phyloP scores from a whole-genome alignment of 2,888 invertebrate species.

The Drosophila koepferae region DNA sequence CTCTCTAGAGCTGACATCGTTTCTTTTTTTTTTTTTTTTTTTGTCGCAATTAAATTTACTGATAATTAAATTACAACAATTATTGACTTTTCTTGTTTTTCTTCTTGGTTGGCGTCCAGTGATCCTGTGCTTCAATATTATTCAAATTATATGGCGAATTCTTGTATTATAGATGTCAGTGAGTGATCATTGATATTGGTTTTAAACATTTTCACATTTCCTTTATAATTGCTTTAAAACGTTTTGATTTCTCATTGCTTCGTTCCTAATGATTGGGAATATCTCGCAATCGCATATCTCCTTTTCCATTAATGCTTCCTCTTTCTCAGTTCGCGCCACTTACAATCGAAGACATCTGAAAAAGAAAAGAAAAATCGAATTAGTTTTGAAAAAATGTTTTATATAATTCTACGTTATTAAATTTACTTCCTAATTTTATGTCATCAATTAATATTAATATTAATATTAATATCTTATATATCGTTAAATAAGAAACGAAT shows the following conservation, averaged over 20 bases:
- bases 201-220: slow-evolving; percentile 34
- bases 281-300: neutral
- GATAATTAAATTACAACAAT: slow-evolving; percentile 24
- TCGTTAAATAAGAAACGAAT: neutral
- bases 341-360: slow-evolving; percentile 34
- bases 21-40: slow-evolving; percentile 81
- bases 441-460: neutral
- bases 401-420: neutral
- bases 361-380: neutral
- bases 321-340: slow-evolving; percentile 15
- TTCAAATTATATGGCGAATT: slow-evolving; percentile 27
- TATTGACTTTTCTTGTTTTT: slow-evolving; percentile 5
- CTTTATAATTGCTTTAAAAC: slow-evolving; percentile 1
- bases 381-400: neutral
- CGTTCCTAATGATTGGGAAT: slow-evolving; percentile 1
- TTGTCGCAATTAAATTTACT: slow-evolving; percentile 23
- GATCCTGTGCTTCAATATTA: slow-evolving; percentile 16
- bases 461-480: neutral
- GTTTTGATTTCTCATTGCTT: slow-evolving; percentile 21
- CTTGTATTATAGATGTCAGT: slow-evolving; percentile 24
- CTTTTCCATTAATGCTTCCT: slow-evolving; percentile 1
- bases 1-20: slow-evolving; percentile 83
- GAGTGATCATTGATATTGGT: slow-evolving; percentile 18
- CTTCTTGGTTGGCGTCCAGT: neutral
- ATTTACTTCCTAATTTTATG: neutral